A percentile compares a stretch with the other conserved stretches of the same genome.
These are phyloP conservation scores for Eulacestoma nigropectus DNA, from an alignment of 2,113 vertebrate genomes.

Conservation along the genomic window DNA sequence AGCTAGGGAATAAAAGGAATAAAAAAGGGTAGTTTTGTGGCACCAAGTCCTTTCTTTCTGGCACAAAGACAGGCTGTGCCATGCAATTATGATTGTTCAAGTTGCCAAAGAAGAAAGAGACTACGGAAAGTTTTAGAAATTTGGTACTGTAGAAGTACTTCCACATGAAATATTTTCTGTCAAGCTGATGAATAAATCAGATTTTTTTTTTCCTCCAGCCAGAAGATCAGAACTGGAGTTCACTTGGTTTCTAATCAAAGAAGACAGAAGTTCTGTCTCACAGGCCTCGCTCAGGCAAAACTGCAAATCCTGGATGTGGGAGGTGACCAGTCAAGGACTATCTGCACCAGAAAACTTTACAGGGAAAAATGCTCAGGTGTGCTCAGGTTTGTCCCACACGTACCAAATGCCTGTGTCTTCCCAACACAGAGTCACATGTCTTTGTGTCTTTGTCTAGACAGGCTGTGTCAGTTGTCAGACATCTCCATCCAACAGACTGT, in stretches of 20 bases:
- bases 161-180: neutral
- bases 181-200: neutral
- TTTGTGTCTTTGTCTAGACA: neutral
- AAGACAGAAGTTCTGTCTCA: neutral
- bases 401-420: neutral
- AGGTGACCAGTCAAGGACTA: neutral
- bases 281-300: neutral
- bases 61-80: neutral
- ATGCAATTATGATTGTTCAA: neutral
- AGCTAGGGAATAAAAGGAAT: neutral
- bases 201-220: neutral
- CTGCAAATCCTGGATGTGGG: neutral
- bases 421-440: accelerated
- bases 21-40: neutral
- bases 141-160: neutral
- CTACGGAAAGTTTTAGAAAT: neutral
- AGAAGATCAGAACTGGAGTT: neutral
- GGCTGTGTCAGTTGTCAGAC: neutral
- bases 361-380: neutral
- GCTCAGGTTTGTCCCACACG: neutral
- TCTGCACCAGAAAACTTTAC: neutral
- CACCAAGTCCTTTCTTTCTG: neutral
- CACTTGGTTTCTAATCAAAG: neutral
- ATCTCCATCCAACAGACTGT: neutral
- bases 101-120: neutral